Percentiles rank a stretch among this genome's conserved stretches.
Evolutionary conservation across 2,888 invertebrate species (phyloP).

Genomic region (Drosophila koepferae): DNA sequence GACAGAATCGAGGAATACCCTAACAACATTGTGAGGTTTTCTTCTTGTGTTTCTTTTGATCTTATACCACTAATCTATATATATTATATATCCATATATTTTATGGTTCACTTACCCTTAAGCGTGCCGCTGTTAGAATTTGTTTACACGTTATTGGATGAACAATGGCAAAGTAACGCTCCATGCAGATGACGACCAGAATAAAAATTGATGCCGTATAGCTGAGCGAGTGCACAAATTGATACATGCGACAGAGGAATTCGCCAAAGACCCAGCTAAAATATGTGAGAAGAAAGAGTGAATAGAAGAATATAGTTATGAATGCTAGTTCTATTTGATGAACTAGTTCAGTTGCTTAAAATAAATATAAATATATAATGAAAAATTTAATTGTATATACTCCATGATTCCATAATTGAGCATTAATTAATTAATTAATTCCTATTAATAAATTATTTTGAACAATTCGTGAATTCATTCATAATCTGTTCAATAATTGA

Average conservation of each 20-base stretch:
- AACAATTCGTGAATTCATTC: too few species aligned
- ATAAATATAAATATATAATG: too few species aligned
- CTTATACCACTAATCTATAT: not conserved
- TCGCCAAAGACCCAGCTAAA: slow-evolving; percentile 92
- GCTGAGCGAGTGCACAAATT: slow-evolving; percentile 94
- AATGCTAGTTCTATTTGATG: not conserved
- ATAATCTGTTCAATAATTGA: too few species aligned
- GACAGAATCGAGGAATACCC: too few species aligned
- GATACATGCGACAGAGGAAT: slow-evolving; percentile 95
- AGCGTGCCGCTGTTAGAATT: slow-evolving; percentile 90
- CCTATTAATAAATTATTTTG: not conserved
- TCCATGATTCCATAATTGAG: not conserved
- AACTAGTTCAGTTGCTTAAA: not conserved
- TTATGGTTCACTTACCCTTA: slow-evolving; percentile 87
- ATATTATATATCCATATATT: too few species aligned
- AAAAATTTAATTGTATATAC: too few species aligned
- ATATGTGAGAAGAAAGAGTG: slow-evolving; percentile 66
- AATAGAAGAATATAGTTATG: not conserved
- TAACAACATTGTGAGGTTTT: too few species aligned
- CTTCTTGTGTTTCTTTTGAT: not conserved
- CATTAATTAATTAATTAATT: not conserved
- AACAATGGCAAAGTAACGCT: slow-evolving; percentile 94
- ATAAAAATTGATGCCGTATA: slow-evolving; percentile 96
- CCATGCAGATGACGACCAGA: slow-evolving; percentile 94
- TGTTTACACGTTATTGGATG: slow-evolving; percentile 94